Conservation (phyloP, 2,797 vertebrate species). For the Jordanella pulchra region DNA sequence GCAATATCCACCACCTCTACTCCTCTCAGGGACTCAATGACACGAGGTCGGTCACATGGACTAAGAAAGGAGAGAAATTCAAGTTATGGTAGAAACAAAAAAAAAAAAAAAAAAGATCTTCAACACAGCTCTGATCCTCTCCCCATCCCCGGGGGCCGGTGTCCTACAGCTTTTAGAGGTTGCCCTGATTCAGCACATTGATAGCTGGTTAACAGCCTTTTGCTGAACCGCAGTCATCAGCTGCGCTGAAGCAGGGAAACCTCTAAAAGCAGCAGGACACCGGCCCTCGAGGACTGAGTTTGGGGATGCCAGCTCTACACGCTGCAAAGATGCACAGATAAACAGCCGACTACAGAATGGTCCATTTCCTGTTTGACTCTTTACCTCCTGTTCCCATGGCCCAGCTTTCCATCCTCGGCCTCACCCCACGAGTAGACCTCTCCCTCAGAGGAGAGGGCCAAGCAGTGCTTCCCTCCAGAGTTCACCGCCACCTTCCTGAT, state of each 20-base stretch:
- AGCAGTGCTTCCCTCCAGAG: conserved; percentile 97
- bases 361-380: not conserved
- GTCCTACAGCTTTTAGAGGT: too few species aligned
- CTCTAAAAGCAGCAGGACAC: too few species aligned
- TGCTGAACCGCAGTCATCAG: too few species aligned
- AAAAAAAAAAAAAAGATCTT: not conserved
- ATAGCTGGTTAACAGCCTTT: too few species aligned
- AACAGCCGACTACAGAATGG: too few species aligned
- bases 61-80: conserved; percentile 68
- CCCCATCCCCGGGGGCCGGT: too few species aligned
- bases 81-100: conserved; percentile 12
- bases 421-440: conserved; percentile 99
- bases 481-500: conserved; percentile 98
- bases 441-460: conserved; percentile 95
- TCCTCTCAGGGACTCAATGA: conserved; percentile 94
- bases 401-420: conserved; percentile 96
- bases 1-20: conserved; percentile 96
- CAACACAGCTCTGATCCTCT: not conserved
- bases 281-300: too few species aligned
- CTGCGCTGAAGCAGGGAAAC: too few species aligned
- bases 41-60: conserved; percentile 96
- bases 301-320: too few species aligned
- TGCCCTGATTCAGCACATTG: too few species aligned
- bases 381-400: conserved; percentile 96
- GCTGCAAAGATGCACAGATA: too few species aligned